Conservation (phyloP, 2,113 vertebrate species). For the Colossoma macropomum region DNA sequence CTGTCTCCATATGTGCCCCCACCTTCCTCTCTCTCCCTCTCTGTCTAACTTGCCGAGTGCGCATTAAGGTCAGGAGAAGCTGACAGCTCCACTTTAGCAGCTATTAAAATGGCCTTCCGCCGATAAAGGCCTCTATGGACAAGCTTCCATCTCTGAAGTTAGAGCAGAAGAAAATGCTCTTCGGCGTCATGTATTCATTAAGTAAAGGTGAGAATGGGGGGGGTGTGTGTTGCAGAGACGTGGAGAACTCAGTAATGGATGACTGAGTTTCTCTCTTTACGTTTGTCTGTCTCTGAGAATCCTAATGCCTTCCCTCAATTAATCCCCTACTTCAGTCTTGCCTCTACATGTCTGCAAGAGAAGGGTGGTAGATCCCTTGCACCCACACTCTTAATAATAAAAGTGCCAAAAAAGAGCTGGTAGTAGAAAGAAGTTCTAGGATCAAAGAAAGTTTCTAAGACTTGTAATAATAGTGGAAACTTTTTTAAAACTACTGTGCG, state of each 20-base stretch:
- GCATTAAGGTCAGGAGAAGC: slow-evolving; percentile 69
- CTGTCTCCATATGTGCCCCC: slow-evolving; percentile 15
- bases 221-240: not conserved
- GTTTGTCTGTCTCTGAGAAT: slow-evolving; percentile 18
- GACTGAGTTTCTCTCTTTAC: slow-evolving; percentile 12
- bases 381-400: not conserved
- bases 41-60: slow-evolving; percentile 54
- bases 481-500: too few relatives aligned
- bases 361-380: not conserved
- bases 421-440: not conserved
- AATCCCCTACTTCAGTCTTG: not conserved
- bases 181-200: slow-evolving; percentile 58
- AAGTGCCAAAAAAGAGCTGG: too few relatives aligned
- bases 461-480: too few relatives aligned
- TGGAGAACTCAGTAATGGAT: not conserved
- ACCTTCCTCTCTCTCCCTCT: slow-evolving; percentile 47
- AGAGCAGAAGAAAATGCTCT: slow-evolving; percentile 49
- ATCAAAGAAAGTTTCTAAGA: too few relatives aligned
- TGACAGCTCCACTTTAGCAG: slow-evolving; percentile 68
- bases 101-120: slow-evolving; percentile 70
- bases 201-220: slow-evolving; percentile 36
- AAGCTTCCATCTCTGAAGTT: slow-evolving; percentile 63
- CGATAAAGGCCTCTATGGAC: slow-evolving; percentile 66
- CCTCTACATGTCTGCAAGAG: not conserved
- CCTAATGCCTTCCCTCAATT: slow-evolving; percentile 33